These are phyloP conservation scores for Metacarcinus magister DNA, from an alignment of 2,888 invertebrate species.

Conservation along the genomic window DNA sequence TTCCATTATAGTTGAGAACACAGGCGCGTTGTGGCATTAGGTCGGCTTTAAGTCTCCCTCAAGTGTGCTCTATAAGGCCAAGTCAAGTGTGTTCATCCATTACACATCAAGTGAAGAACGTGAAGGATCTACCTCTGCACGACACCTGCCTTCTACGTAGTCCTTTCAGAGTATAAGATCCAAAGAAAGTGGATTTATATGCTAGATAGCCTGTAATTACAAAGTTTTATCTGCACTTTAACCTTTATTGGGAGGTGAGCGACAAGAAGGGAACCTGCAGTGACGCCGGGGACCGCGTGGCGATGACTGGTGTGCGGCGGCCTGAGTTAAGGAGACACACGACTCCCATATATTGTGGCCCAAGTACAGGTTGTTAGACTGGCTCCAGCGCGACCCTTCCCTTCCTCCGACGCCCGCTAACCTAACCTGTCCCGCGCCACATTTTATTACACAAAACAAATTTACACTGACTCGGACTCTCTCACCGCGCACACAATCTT, in stretches of 20 bases:
- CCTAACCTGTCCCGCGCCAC: slow-evolving; percentile 46
- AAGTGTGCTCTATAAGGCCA: neutral
- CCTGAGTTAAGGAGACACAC: slow-evolving; percentile 39
- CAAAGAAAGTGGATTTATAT: neutral
- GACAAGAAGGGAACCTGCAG: slow-evolving; percentile 12
- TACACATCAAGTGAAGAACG: neutral
- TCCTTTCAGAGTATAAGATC: neutral
- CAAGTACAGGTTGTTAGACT: slow-evolving; percentile 29
- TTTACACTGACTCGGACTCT: slow-evolving; percentile 27
- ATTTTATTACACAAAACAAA: slow-evolving; percentile 45
- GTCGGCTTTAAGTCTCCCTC: neutral
- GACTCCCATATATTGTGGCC: neutral
- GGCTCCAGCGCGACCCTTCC: neutral
- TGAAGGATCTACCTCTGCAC: neutral
- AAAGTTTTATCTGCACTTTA: neutral
- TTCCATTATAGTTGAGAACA: slow-evolving; percentile 1
- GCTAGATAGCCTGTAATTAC: neutral
- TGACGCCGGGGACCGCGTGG: slow-evolving; percentile 7
- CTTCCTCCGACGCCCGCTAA: neutral
- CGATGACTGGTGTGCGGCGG: slow-evolving; percentile 10
- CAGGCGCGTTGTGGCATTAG: neutral
- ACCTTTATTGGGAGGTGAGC: neutral
- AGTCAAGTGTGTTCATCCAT: neutral
- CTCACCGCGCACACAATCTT: neutral
- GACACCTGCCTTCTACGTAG: neutral